A percentile compares a stretch with the other conserved stretches of the same genome.
Evolutionary conservation across 2,888 invertebrate species (phyloP).

Genomic region (Orgyia antiqua): DNA sequence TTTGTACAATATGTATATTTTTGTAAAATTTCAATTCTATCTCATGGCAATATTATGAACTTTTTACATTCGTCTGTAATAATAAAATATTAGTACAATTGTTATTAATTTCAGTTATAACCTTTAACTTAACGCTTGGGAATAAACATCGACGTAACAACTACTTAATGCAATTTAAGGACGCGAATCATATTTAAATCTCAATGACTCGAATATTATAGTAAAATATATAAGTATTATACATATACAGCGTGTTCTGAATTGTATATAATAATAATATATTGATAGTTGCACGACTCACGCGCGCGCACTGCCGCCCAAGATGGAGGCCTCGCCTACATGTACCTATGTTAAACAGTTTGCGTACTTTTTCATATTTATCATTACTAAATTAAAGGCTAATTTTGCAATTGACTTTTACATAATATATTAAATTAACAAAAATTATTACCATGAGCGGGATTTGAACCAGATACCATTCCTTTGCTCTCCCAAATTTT

Average conservation of each 20-base stretch:
- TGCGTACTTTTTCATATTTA: too few species aligned
- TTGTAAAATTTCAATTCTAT: constrained; percentile 70
- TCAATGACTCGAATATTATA: neutral
- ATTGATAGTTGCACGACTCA: constrained; percentile 41
- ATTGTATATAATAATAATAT: neutral
- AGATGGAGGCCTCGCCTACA: too few species aligned
- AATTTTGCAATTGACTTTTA: too few species aligned
- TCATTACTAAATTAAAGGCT: too few species aligned
- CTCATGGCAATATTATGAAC: constrained; percentile 71
- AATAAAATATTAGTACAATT: constrained; percentile 69
- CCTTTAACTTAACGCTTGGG: constrained; percentile 1
- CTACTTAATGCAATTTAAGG: constrained; percentile 5
- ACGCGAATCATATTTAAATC: constrained; percentile 2
- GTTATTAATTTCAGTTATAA: constrained; percentile 36
- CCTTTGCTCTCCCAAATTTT: too few species aligned
- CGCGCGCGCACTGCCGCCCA: constrained; percentile 37
- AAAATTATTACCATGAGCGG: too few species aligned
- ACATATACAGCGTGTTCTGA: neutral
- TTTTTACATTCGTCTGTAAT: constrained; percentile 64
- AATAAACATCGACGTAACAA: constrained; percentile 13
- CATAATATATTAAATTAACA: too few species aligned
- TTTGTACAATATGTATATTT: constrained; percentile 76
- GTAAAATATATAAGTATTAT: neutral
- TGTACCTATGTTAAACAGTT: too few species aligned
- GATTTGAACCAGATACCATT: too few species aligned